Evolutionary conservation across 2,888 invertebrate genomes (phyloP), one percentile per base, ranked within the genome.

Genomic region (Thyatira batis): DNA sequence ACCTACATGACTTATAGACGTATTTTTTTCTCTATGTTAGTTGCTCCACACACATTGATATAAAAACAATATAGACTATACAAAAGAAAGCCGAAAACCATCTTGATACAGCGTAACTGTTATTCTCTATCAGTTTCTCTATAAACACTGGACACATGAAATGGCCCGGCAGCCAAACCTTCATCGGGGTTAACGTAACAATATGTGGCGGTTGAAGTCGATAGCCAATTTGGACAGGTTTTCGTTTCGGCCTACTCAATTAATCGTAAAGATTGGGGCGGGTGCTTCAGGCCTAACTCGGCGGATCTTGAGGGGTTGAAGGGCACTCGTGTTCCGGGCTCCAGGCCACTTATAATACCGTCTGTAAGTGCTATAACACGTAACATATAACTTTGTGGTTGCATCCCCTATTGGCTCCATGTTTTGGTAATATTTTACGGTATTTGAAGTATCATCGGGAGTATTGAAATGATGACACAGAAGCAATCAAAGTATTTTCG

Each of bases 221-320:
- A 74, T 69, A 73, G 72, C 71, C 80, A 81, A 82, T 81, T 82
- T 74, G 61, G 64, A 70, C 51, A 63, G 65, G 71, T 70, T 76
- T 78, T 76, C 74, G 72, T 72, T 72, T 67, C 58, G 68, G 65
- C 67, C 63, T 78, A 73, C 83, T 84, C 84, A 84, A 85, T 85
- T 85, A 85, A 81, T 82, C 80, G 82, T 77, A 75, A 80, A 84
- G 70, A 69, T 63, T 60, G 57, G 64, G 65, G 59, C 60, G 63
- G 65, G 61, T 55, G 46, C 58, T 53, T 70, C 57, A 61, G 61
- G 65, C 63, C 61, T 57, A 58, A 56, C 69, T 65, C 61, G 58
- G 68, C 65, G 61, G 60, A 62, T 63, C 71, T 65, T 55, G 63
- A 69, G 67, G 66, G 56, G 65, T 51, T 71, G 52, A 60, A 79